Evolutionary conservation across 2,888 invertebrate species (phyloP), one percentile per base, ranked within the genome.

Genomic region (Eupithecia vulgata): DNA sequence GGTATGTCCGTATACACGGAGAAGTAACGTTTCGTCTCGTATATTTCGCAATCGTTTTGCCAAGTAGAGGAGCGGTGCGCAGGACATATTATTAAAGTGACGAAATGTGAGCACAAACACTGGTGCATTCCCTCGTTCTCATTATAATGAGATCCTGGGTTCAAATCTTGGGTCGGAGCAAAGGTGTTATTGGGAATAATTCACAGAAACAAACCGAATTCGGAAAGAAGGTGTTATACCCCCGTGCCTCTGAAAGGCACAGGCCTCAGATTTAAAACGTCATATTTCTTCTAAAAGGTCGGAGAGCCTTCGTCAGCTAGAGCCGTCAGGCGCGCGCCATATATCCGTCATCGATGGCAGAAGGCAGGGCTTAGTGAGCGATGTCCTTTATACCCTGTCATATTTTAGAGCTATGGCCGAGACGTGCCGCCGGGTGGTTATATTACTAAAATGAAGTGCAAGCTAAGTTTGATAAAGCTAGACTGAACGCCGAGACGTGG

Each of bases 401-500:
- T 91, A 92, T 89, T 89, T 88, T 86, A 88, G 90, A 92, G 84
- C 88, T 89, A 92, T 91, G 87, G 91, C 82, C 78, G 78, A 78
- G 85, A 91, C 93, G 92, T 92, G 92, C 88, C 87, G 37, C 25
- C 57, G 12, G 61, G 70, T 73, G 67, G 48, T 72, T 74, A 74
- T 72, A 76, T 76, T 71, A 73, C 71, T 73, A 69, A 70, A 72
- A 75, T 72, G 69, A 73, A 78, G 70, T 76, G 72, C 71, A 75
- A 66, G 70, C 72, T 67, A 62, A 72, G 62, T 76, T 73, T 76
- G 76, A 76, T 76, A 76, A 76, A 76, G 76, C 73, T 70, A 65
- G 71, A 73, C 70, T 65, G 75, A 75, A 62, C 67, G 70, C 61
- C 25, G 68, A 21, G 59, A 75, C 75, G 75, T 73, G 72, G 70